phyloP scores from a whole-genome alignment of 2,888 invertebrate genomes.

The Acanthosepion lycidas region DNA sequence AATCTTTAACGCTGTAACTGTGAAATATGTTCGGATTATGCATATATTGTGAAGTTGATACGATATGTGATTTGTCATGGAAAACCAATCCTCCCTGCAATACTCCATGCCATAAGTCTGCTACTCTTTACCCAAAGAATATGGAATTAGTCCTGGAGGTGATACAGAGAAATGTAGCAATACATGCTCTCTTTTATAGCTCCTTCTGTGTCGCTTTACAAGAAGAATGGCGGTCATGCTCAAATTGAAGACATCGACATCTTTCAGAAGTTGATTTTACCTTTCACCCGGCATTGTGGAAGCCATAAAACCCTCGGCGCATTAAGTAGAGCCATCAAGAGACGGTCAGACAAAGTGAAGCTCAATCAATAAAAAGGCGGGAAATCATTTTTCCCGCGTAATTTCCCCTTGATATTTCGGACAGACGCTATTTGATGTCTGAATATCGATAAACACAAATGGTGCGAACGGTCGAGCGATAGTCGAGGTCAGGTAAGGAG shows the following conservation, averaged over 20 bases:
- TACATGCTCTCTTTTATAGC: background rate
- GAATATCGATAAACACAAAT: background rate
- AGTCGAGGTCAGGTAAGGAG: background rate
- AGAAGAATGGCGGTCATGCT: background rate
- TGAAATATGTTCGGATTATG: no score
- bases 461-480: background rate
- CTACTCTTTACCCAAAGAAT: background rate
- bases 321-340: background rate
- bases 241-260: no score
- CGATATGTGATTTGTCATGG: background rate
- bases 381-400: background rate
- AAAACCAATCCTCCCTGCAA: background rate
- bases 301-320: background rate
- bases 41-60: no score
- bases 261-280: background rate
- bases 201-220: background rate
- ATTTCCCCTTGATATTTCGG: background rate
- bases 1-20: no score
- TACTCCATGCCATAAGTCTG: background rate
- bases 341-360: background rate
- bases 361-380: background rate
- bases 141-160: background rate
- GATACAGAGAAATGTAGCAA: background rate
- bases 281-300: background rate
- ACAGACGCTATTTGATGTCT: background rate